phyloP scores from a whole-genome alignment of 2,113 vertebrate genomes.

The Psilopogon haemacephalus region DNA sequence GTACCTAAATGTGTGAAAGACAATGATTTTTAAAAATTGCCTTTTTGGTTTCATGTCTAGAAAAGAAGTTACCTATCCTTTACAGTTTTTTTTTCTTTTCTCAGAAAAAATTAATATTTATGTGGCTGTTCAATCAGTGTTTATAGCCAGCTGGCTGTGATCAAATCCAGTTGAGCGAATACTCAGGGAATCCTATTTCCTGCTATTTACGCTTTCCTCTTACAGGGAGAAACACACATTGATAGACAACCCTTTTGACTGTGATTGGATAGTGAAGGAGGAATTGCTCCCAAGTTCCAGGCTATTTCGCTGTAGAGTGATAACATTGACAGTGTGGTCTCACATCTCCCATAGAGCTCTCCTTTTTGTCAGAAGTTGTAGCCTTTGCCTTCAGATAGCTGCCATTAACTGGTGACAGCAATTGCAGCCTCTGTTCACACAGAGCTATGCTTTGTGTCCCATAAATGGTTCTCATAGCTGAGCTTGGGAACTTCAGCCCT shows the following conservation, averaged over 20 bases:
- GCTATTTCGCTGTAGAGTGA: neutral
- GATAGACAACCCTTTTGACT: neutral
- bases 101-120: neutral
- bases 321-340: neutral
- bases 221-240: neutral
- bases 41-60: neutral
- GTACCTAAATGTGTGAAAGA: neutral
- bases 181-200: neutral
- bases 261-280: neutral
- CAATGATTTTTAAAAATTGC: neutral
- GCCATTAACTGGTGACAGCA: neutral
- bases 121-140: neutral
- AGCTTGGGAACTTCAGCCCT: neutral
- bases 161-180: neutral
- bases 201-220: neutral
- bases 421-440: neutral
- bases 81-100: neutral
- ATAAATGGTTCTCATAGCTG: neutral
- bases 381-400: neutral
- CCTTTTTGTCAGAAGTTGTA: neutral
- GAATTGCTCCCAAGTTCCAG: neutral
- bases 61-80: neutral
- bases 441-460: neutral
- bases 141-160: neutral
- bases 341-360: neutral